Base-by-base conservation (phyloP, 2,797 vertebrate species). In the Protosalanx chinensis region DNA sequence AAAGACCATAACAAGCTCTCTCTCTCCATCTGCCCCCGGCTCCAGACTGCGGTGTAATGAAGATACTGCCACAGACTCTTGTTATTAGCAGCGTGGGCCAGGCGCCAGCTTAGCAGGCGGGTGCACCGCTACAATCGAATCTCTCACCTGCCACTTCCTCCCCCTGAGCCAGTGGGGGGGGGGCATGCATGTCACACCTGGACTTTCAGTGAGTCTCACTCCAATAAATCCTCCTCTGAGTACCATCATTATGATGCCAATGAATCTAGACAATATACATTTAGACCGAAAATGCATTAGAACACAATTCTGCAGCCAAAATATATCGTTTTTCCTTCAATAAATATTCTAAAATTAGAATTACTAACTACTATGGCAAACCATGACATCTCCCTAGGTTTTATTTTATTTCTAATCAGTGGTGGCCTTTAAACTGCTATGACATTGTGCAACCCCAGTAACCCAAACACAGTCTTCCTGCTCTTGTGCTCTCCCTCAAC, bases 341-440 rank as follows among this genome's bases (percentile, higher is more conserved):
- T 35, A 6, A 29, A 64, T 6, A 35, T n/a, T 33, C 61, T 64
- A 35, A n/a, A 18, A 64, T 35, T 64, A 35, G 18, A 4, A 16
- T 60, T 33, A 61, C 32, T 18, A 72, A 29, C 29, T 66, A 72
- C 70, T 76, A 30, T 27, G 35, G 62, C 30, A 23, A 67, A 62
- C 63, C 35, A 27, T 30, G 64, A 64, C 73, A 72, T 73, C 60
- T 76, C 79, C 59, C 77, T 57, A 72, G 73, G 35, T 81, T 84
- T 79, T 27, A 27, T 46, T 46, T 46, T 70, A 72, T 86, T 75
- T 66, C 58, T 23, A 63, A 87, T 84, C 80, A 68, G 76, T 66
- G 68, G 81, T 87, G 87, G 75, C 85, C 87, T 90, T 88, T 87
- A 79, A 69, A 78, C 79, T 76, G 83, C 58, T 72, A 3, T 16